phyloP scores from a whole-genome alignment of 35 echinoderm and acorn worm species.

The Ptychodera flava region DNA sequence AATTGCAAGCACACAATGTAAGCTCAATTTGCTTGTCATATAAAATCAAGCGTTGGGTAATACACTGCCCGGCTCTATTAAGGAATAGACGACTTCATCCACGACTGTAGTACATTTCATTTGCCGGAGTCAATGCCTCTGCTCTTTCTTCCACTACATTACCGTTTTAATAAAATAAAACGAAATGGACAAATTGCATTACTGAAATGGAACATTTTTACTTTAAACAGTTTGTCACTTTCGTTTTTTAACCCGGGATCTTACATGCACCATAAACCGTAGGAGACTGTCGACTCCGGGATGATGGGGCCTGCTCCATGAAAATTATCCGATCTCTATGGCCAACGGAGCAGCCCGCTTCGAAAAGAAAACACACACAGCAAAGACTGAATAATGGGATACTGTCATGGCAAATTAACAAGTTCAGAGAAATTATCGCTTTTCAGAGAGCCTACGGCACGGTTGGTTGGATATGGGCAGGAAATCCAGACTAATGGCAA shows the following conservation, averaged over 20 bases:
- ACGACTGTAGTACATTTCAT: not conserved
- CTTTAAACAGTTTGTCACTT: constrained; percentile 1
- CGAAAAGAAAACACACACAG: not conserved
- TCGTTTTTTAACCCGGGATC: too few species aligned
- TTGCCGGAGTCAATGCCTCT: not conserved
- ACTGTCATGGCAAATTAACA: not conserved
- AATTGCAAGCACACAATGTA: not conserved
- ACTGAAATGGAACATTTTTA: not conserved
- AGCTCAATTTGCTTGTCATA: not conserved
- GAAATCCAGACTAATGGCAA: not conserved
- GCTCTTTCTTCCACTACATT: not conserved
- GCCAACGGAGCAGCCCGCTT: not conserved
- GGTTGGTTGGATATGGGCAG: not conserved
- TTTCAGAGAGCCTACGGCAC: not conserved
- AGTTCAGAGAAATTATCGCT: not conserved
- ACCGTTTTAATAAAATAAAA: not conserved
- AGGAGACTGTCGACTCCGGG: too few species aligned
- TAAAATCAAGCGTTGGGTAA: not conserved
- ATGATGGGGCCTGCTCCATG: not conserved
- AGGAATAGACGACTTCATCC: not conserved
- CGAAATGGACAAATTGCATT: not conserved
- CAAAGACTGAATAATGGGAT: not conserved
- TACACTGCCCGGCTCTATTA: not conserved
- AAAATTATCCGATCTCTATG: not conserved
- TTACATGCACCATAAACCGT: too few species aligned